These are phyloP conservation scores for Chloebia gouldiae DNA, from an alignment of 2,113 vertebrate genomes.

Conservation along the genomic window DNA sequence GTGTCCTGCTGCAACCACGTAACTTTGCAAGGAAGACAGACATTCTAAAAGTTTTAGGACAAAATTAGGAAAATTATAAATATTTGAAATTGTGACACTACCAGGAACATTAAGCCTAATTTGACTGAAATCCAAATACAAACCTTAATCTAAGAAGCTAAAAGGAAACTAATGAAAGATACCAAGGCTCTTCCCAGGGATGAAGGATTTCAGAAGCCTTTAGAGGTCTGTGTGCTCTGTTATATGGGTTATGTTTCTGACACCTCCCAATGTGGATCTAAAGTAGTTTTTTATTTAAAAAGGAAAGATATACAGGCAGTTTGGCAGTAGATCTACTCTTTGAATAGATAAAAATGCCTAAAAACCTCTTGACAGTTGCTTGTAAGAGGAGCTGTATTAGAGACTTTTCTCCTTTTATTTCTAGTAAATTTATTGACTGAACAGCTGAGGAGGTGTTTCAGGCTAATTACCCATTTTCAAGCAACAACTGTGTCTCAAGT, in stretches of 20 bases:
- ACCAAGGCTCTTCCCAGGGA: neutral
- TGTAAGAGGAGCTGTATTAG: neutral
- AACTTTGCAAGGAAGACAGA: neutral
- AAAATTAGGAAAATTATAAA: neutral
- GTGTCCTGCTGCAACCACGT: rapidly evolving
- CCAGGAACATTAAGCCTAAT: neutral
- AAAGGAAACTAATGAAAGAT: neutral
- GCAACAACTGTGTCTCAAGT: neutral
- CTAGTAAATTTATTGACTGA: neutral
- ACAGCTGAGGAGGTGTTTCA: neutral
- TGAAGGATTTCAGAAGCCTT: neutral
- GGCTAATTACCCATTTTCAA: neutral
- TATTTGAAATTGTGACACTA: neutral
- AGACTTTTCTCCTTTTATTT: neutral
- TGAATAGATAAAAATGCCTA: neutral
- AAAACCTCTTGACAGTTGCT: neutral
- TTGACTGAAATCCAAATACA: neutral
- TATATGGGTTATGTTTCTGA: neutral
- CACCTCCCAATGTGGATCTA: neutral
- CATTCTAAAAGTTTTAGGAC: rapidly evolving
- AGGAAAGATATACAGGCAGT: neutral
- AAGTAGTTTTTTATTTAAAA: neutral
- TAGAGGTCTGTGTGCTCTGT: neutral
- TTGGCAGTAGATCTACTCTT: neutral
- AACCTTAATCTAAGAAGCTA: neutral